phyloP scores from a whole-genome alignment of 2,797 vertebrate species.

The Epinephelus awoara region DNA sequence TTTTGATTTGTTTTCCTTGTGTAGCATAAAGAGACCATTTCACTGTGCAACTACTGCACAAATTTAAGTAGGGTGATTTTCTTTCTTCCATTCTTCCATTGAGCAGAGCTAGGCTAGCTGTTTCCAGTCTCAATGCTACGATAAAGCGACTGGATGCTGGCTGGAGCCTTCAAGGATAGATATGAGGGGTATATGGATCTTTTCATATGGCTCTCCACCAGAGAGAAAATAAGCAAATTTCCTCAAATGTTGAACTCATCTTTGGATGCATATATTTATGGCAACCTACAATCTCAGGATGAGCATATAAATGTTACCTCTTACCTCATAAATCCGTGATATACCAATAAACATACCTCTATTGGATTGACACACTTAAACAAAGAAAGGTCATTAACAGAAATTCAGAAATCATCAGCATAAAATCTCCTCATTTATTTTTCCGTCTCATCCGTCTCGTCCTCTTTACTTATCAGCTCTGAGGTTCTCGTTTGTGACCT shows the following conservation, averaged over 20 bases:
- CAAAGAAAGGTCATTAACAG: constrained; percentile 16
- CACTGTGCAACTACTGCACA: constrained; percentile 9
- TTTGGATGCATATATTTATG: not conserved
- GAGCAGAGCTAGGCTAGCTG: not conserved
- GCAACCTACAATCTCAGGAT: not conserved
- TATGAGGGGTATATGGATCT: not conserved
- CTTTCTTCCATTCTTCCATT: too few species aligned
- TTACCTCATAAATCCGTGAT: constrained; percentile 15
- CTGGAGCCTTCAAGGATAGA: not conserved
- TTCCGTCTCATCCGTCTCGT: not conserved
- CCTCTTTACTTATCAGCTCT: constrained; percentile 20
- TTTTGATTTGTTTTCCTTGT: too few species aligned
- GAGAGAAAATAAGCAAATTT: not conserved
- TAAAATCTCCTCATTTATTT: constrained; percentile 41
- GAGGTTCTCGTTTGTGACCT: constrained; percentile 40
- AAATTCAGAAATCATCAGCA: constrained; percentile 45
- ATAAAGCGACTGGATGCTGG: not conserved
- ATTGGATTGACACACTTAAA: constrained; percentile 9
- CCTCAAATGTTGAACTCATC: not conserved
- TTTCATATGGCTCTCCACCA: constrained; percentile 9
- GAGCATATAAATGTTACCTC: not conserved
- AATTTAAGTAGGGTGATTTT: not conserved
- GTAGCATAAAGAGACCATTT: too few species aligned
- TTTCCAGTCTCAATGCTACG: constrained; percentile 5
- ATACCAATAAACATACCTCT: constrained; percentile 35